Evolutionary conservation across 2,113 vertebrate species (phyloP).

Genomic region (human (Homo sapiens)): GRCh38 chr7:24214501-24215000

Average conservation of each 20-base stretch:
- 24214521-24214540: conserved; percentile 14
- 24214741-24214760: conserved; percentile 1
- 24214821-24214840: not conserved
- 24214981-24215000: conserved; percentile 8
- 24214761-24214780: not conserved
- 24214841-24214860: conserved; percentile 21
- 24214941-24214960: conserved; percentile 58
- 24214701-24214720: conserved; percentile 29
- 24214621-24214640: not conserved
- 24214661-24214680: not conserved
- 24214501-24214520: conserved; percentile 3
- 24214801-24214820: conserved; percentile 1
- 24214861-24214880: not conserved
- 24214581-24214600: not conserved
- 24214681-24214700: conserved; percentile 32
- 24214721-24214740: not conserved
- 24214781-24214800: not conserved
- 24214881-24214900: conserved; percentile 55
- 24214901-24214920: conserved; percentile 66
- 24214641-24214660: not conserved
- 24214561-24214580: conserved; percentile 7
- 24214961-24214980: conserved; percentile 43
- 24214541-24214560: not conserved
- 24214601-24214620: not conserved
- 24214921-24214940: conserved; percentile 12